Percentiles rank a stretch among this genome's conserved stretches.
Evolutionary conservation across 2,888 invertebrate genomes (phyloP).

Genomic region (Eremobia ochroleuca): DNA sequence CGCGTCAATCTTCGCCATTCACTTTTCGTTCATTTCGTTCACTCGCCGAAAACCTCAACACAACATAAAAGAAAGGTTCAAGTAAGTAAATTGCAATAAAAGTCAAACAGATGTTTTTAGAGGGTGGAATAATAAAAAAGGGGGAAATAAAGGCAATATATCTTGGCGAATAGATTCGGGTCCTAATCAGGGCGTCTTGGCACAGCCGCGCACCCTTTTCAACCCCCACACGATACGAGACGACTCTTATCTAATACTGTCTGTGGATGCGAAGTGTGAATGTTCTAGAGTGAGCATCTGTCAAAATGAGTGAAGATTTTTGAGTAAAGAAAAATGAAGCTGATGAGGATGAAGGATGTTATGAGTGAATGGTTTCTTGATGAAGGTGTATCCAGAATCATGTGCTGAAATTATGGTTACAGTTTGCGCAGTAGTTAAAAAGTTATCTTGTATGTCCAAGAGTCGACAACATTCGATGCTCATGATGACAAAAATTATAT

Average conservation of each 20-base stretch:
- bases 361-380: neutral
- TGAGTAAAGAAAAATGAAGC: neutral
- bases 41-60: slow-evolving; percentile 59
- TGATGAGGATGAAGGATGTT: neutral
- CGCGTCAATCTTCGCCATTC: slow-evolving; percentile 57
- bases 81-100: slow-evolving; percentile 70
- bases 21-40: slow-evolving; percentile 48
- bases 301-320: slow-evolving; percentile 11
- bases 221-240: slow-evolving; percentile 68
- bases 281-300: slow-evolving; percentile 28
- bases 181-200: slow-evolving; percentile 70
- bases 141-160: slow-evolving; percentile 70
- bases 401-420: too few species aligned
- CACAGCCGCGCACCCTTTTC: slow-evolving; percentile 70
- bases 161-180: slow-evolving; percentile 72
- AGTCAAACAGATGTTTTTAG: slow-evolving; percentile 71
- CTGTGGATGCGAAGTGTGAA: slow-evolving; percentile 38
- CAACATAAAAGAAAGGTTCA: slow-evolving; percentile 57
- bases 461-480: too few species aligned
- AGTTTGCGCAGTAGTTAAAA: too few species aligned
- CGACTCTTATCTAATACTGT: slow-evolving; percentile 63
- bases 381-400: neutral
- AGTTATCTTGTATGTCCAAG: too few species aligned
- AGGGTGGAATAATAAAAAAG: slow-evolving; percentile 68
- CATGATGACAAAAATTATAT: too few species aligned